These are phyloP conservation scores for Psittacula echo DNA, from an alignment of 2,797 vertebrate species.

Conservation along the genomic window DNA sequence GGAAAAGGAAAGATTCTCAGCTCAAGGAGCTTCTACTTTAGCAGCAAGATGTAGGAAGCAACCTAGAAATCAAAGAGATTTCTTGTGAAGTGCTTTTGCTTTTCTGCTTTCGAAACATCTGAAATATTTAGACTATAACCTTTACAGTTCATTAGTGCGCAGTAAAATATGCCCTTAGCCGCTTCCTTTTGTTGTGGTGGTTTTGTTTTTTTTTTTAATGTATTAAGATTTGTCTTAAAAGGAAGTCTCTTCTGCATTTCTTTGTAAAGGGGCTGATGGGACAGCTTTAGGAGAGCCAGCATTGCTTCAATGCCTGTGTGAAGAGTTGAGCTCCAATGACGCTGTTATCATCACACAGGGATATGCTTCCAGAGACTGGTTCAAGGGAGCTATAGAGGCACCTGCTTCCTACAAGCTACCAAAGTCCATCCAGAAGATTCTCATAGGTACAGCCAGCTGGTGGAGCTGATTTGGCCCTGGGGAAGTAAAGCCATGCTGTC, in stretches of 20 bases:
- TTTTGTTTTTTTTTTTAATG: background rate
- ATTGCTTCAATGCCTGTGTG: background rate
- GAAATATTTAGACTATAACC: background rate
- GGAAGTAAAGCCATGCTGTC: background rate
- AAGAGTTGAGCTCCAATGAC: background rate
- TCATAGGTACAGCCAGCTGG: background rate
- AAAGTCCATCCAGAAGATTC: background rate
- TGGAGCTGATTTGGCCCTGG: background rate
- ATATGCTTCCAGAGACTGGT: background rate
- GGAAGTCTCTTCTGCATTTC: background rate
- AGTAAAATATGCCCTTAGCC: background rate
- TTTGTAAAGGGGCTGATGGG: background rate
- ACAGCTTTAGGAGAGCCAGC: background rate
- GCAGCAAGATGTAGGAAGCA: background rate
- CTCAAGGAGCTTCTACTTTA: background rate
- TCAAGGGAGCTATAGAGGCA: fast-evolving
- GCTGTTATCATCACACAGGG: background rate
- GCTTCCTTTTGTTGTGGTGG: background rate
- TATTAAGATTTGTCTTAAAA: background rate
- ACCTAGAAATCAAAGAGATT: background rate
- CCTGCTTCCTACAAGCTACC: background rate
- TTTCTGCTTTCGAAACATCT: background rate
- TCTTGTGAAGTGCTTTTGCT: background rate
- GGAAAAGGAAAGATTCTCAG: background rate
- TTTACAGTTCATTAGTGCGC: conserved; percentile 24